Base-by-base conservation (phyloP, 2,113 vertebrate genomes). In the Tor tambroides region DNA sequence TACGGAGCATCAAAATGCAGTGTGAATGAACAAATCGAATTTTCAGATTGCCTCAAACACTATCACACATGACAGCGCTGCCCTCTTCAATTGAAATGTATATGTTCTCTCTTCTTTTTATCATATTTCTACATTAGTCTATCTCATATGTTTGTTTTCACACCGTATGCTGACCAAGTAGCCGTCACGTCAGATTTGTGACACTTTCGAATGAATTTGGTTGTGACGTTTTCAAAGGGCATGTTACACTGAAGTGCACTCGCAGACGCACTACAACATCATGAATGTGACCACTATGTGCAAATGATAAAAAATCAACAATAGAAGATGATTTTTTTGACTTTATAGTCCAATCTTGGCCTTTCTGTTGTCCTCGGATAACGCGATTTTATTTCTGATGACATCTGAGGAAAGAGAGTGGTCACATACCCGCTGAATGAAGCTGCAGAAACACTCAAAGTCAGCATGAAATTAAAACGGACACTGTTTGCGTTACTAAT, bases 211-310 rank as follows among this genome's bases (percentile, higher is more conserved):
- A 49, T 51, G n/a, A 82, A 30, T 67, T 30, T 1, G 5, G 14
- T 32, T 71, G 11, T 21, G 0, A 41, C 2, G 49, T 41, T 74
- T 84, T 56, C 12, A 74, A 83, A 84, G 69, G 82, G 82, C 82
- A 84, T 75, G 83, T 74, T 56, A 84, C 65, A 72, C 81, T 46
- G 8, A 65, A 82, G 77, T 80, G 51, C 51, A 59, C 51, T 59
- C 30, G 56, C 17, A 32, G n/a, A 32, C 5, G 63, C 77, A 86
- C 85, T 65, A n/a, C 19, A 76, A 76, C 61, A 35, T 69, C 28
- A 59, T 23, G 38, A 46, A 83, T 65, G 54, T 83, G 69, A 72
- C n/a, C 78, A 81, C 78, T 76, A 19, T 49, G 67, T 71, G 67
- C 17, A 43, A 86, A 59, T 21, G 49, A 17, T 54, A 2, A 30